phyloP scores from a whole-genome alignment of 2,888 invertebrate species.

The Cerastoderma edule region DNA sequence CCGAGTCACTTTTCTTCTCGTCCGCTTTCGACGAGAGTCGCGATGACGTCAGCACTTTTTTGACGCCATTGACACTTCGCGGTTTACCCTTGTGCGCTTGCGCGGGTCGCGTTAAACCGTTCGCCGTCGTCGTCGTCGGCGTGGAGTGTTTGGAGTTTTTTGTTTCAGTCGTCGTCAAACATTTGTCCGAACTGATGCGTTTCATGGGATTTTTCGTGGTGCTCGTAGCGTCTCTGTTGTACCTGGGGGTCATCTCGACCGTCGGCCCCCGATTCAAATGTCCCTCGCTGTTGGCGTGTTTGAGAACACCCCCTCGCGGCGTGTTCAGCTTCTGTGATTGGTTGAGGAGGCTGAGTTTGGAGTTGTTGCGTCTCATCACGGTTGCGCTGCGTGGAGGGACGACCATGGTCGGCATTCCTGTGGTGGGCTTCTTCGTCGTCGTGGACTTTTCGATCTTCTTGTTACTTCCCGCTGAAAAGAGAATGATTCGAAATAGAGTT shows the following conservation, averaged over 20 bases:
- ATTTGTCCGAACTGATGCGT: conserved; percentile 55
- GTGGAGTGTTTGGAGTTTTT: conserved; percentile 31
- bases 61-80: conserved; percentile 28
- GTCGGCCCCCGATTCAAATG: conserved; percentile 19
- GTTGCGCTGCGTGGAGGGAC: conserved; percentile 21
- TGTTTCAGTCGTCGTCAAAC: conserved; percentile 32
- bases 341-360: conserved; percentile 55
- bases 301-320: conserved; percentile 26
- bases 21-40: conserved; percentile 48
- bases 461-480: conserved; percentile 19
- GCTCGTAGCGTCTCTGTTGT: neutral
- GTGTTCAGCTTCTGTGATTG: conserved; percentile 41
- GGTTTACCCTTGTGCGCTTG: neutral
- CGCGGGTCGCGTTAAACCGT: conserved; percentile 6
- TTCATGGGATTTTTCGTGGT: conserved; percentile 29
- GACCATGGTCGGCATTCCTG: conserved; percentile 24
- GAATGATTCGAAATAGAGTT: too few relatives aligned
- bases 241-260: neutral
- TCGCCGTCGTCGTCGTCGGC: conserved; percentile 4
- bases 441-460: neutral
- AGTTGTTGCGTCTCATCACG: conserved; percentile 32
- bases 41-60: conserved; percentile 43
- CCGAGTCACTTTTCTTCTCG: conserved; percentile 39
- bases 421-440: too few relatives aligned
- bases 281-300: conserved; percentile 42